Evolutionary conservation across 2,888 invertebrate species (phyloP).

Genomic region (Bruchidius siliquastri): DNA sequence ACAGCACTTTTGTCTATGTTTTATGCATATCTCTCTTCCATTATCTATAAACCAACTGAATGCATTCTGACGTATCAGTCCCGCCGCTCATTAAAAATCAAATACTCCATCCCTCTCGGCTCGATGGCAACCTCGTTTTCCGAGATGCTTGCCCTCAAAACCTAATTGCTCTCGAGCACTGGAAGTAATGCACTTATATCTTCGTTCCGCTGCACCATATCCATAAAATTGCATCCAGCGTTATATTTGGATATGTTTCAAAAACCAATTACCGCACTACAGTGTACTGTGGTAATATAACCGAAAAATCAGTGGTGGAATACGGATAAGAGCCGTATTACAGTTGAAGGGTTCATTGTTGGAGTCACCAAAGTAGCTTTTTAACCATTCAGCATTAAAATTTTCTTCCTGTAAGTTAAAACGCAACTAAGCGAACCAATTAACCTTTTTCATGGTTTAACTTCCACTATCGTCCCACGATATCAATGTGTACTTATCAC

Average conservation of each 20-base stretch:
- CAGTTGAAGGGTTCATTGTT: too few relatives aligned
- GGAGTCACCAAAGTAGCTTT: too few relatives aligned
- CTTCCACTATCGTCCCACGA: too few relatives aligned
- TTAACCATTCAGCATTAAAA: too few relatives aligned
- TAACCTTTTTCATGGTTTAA: too few relatives aligned
- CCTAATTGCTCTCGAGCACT: not conserved
- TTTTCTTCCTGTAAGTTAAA: too few relatives aligned
- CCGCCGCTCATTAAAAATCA: not conserved
- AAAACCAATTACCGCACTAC: not conserved
- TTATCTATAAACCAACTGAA: not conserved
- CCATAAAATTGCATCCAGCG: not conserved
- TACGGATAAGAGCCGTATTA: too few relatives aligned
- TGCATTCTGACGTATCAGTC: not conserved
- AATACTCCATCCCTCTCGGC: not conserved
- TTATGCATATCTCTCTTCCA: not conserved
- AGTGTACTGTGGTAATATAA: not conserved
- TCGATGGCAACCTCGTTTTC: not conserved
- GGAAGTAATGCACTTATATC: not conserved
- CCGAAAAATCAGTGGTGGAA: not conserved
- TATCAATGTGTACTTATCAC: too few relatives aligned
- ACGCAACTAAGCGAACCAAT: too few relatives aligned
- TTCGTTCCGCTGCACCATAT: not conserved
- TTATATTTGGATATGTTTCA: not conserved
- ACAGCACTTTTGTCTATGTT: not conserved
- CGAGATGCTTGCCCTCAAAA: not conserved